These are phyloP conservation scores for Capromys pilorides DNA, from an alignment of 2,797 vertebrate species.

Conservation along the genomic window DNA sequence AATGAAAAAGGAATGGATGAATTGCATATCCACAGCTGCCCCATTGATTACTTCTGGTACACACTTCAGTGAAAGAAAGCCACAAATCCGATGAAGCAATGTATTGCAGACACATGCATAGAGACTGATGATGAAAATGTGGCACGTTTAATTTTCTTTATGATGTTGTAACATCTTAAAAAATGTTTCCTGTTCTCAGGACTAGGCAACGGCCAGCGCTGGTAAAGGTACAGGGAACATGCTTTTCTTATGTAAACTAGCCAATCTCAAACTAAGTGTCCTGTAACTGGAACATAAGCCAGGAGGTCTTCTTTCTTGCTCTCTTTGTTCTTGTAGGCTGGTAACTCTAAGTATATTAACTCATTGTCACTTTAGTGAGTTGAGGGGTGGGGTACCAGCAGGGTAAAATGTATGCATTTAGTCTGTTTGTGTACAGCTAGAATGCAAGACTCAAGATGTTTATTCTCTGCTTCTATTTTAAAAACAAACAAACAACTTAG, in stretches of 20 bases:
- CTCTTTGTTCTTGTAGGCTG: not conserved
- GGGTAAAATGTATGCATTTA: not conserved
- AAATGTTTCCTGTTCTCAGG: not conserved
- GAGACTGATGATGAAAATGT: not conserved
- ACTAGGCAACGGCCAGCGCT: not conserved
- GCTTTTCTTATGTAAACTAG: too few relatives aligned
- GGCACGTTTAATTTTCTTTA: not conserved
- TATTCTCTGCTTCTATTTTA: not conserved
- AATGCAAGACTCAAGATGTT: not conserved
- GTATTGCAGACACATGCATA: not conserved
- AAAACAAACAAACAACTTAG: not conserved
- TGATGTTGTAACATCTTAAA: not conserved
- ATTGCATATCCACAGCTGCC: not conserved
- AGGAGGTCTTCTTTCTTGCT: constrained; percentile 6
- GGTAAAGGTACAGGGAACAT: not conserved
- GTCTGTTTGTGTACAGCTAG: not conserved
- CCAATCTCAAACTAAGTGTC: not conserved
- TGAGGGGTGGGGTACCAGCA: not conserved
- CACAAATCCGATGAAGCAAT: not conserved
- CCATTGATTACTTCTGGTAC: not conserved
- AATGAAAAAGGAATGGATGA: not conserved
- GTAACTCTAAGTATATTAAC: constrained; percentile 35
- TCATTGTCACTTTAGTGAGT: constrained; percentile 20
- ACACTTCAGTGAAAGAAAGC: not conserved
- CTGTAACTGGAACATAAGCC: not conserved